A percentile compares a stretch with the other conserved stretches of the same genome.
Evolutionary conservation across 2,888 invertebrate genomes (phyloP).

Genomic region (Thecocarcelia acutangulata): DNA sequence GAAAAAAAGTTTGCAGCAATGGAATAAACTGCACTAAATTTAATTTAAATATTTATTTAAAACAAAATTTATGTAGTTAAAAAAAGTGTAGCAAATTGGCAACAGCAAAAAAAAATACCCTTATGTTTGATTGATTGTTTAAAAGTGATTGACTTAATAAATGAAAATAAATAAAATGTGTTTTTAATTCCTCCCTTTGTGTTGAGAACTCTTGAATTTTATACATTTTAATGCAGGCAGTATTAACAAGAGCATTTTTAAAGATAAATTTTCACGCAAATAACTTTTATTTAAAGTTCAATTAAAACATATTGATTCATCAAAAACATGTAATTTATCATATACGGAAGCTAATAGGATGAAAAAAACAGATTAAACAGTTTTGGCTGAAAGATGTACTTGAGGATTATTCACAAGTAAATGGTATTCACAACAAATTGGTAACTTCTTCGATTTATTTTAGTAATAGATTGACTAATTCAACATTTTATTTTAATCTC

Average conservation of each 20-base stretch:
- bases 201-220: neutral
- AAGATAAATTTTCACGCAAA: no score
- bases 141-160: slow-evolving; percentile 42
- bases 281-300: neutral
- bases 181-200: neutral
- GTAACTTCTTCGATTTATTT: no score
- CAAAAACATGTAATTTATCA: no score
- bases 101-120: slow-evolving; percentile 8
- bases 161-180: neutral
- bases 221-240: neutral
- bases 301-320: neutral
- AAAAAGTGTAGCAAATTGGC: slow-evolving; percentile 8
- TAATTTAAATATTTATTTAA: slow-evolving; percentile 37
- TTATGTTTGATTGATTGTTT: slow-evolving; percentile 30
- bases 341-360: no score
- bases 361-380: no score
- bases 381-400: no score
- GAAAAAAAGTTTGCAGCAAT: neutral
- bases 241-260: no score
- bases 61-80: slow-evolving; percentile 11
- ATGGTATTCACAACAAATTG: no score
- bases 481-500: no score
- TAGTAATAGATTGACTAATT: no score
- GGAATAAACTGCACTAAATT: slow-evolving; percentile 40
- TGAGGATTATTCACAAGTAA: no score